Percentiles rank a stretch among this genome's conserved stretches.
Evolutionary conservation across 2,888 invertebrate species (phyloP).

Genomic region (Copidosoma aretas): DNA sequence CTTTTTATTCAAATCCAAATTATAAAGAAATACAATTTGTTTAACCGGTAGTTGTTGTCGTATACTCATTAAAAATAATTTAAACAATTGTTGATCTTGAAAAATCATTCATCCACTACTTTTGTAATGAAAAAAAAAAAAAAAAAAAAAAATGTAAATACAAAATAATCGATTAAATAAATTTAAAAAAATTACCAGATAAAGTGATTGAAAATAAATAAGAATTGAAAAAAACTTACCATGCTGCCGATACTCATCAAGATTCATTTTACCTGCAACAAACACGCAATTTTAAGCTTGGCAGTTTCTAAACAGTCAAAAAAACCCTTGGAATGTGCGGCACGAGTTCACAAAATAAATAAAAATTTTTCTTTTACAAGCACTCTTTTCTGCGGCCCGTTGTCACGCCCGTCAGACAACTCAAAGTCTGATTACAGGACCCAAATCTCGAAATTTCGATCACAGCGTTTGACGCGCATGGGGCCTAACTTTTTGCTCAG

Average conservation of each 20-base stretch:
- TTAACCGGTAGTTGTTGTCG: background rate
- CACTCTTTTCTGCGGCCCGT: background rate
- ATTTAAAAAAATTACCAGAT: slow-evolving; percentile 52
- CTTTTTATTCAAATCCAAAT: slow-evolving; percentile 33
- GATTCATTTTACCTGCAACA: slow-evolving; percentile 51
- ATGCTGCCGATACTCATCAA: slow-evolving; percentile 59
- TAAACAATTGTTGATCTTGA: background rate
- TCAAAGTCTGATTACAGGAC: slow-evolving; percentile 51
- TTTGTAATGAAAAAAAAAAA: background rate
- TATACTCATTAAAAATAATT: slow-evolving; percentile 4
- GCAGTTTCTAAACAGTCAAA: background rate
- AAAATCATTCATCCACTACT: background rate
- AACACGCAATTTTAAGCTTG: background rate
- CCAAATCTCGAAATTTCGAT: slow-evolving; percentile 60
- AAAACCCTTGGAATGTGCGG: background rate
- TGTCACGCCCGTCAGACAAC: background rate
- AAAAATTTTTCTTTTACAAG: background rate
- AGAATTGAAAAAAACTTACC: slow-evolving; percentile 50
- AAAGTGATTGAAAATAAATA: background rate
- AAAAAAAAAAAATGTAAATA: background rate
- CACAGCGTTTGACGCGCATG: slow-evolving; percentile 59
- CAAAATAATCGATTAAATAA: background rate
- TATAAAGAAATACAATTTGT: slow-evolving; percentile 33
- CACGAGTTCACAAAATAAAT: background rate
- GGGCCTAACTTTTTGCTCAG: slow-evolving; percentile 30